phyloP scores from a whole-genome alignment of 2,888 invertebrate genomes.

The Pharmacophagus antenor region DNA sequence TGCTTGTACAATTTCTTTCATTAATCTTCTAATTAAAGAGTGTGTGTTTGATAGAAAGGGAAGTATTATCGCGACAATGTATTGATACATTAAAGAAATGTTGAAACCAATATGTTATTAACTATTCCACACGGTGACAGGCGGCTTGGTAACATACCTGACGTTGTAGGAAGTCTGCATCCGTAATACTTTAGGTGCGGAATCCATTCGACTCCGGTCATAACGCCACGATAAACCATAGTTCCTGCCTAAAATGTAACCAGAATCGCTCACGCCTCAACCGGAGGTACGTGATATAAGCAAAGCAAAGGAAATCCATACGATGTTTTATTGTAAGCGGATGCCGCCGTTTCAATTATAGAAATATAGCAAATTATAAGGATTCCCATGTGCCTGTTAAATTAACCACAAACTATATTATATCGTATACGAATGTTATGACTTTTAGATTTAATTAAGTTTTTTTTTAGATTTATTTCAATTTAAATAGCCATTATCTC shows the following conservation, averaged over 20 bases:
- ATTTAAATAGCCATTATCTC: too few relatives aligned
- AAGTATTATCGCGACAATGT: too few relatives aligned
- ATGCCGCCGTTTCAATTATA: constrained; percentile 12
- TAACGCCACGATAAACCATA: constrained; percentile 1
- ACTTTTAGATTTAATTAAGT: too few relatives aligned
- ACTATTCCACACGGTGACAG: background rate
- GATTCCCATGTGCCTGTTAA: background rate
- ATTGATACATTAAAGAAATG: background rate
- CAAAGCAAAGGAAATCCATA: constrained; percentile 24
- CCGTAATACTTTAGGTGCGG: constrained; percentile 13
- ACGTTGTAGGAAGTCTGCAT: constrained; percentile 26
- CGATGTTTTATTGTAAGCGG: constrained; percentile 12
- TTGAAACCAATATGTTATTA: background rate
- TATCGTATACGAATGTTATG: background rate
- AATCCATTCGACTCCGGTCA: constrained; percentile 19
- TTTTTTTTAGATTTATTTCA: too few relatives aligned
- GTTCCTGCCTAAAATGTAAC: constrained; percentile 24
- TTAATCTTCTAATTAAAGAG: too few relatives aligned
- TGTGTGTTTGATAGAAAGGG: too few relatives aligned
- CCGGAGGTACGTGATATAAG: constrained; percentile 28
- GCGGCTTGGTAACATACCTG: background rate
- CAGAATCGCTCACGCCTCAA: constrained; percentile 17
- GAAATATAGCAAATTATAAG: constrained; percentile 1
- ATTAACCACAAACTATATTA: constrained; percentile 6
- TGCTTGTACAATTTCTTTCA: too few relatives aligned